Base-by-base conservation (phyloP, 1,140 invertebrate species). In the Physella acuta region DNA sequence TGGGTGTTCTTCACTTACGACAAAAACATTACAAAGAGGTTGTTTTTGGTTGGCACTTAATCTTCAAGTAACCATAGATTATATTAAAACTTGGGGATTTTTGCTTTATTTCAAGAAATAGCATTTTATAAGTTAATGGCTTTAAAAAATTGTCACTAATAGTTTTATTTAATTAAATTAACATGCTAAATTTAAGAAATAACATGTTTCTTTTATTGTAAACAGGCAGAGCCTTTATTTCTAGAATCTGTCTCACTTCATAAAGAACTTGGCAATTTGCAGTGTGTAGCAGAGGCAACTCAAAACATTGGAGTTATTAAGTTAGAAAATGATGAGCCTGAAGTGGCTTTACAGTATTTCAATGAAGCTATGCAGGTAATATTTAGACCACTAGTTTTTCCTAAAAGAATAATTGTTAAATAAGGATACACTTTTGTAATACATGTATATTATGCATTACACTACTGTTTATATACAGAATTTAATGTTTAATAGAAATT, bases 281-380 rank as follows among this genome's bases (percentile, higher is more conserved):
- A 39, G 17, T 24, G 31, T 53, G 58, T 62, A 28, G 63, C 63
- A n/a, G 37, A 66, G 26, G 17, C 63, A 14, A 31, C 34, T 11
- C 28, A 26, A 24, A 71, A 71, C 58, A 37, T 71, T 14, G 70
- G 70, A 34, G 30, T 67, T 26, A 36, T 36, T 2, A 59, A 61
- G 34, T 14, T 71, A 53, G 49, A 71, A n/a, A 67, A 26, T 51
- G 58, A 39, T 8, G 33, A 71, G 33, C 70, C 70, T 30, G 55
- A 66, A 39, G 24, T 56, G n/a, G 70, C 62, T 2, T 24, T 71
- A 39, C 14, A 67, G 24, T n/a, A 61, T 39, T 59, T 67, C 52
- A 51, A 51, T 49, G 59, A 67, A 34, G 62, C 63, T 4, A 49
- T 71, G 58, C 24, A 71, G 70, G 70, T 71, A 17, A 62, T 61